Conservation (phyloP, 2,888 invertebrate genomes). For the Aethes cnicana region DNA sequence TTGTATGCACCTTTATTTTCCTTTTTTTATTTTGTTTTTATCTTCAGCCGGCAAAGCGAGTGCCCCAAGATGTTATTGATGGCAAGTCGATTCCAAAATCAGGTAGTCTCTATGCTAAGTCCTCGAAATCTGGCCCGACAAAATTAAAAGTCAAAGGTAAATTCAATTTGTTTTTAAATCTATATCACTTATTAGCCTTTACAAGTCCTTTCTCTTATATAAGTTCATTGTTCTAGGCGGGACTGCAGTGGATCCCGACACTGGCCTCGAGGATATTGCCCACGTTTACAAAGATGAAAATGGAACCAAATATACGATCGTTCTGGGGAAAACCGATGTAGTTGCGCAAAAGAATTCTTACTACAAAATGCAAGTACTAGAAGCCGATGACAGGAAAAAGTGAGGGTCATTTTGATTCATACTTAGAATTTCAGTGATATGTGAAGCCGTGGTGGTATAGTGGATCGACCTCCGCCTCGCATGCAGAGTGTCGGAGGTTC, state of each 20-base stretch:
- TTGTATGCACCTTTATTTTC: not conserved
- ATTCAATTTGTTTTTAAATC: not conserved
- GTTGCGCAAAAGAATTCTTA: constrained; percentile 94
- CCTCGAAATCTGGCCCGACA: constrained; percentile 59
- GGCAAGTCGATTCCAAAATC: constrained; percentile 81
- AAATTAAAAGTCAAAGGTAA: constrained; percentile 75
- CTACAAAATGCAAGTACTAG: constrained; percentile 96
- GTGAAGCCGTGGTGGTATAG: too few species aligned
- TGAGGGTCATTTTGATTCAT: constrained; percentile 68
- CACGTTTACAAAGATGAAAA: constrained; percentile 87
- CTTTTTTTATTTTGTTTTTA: constrained; percentile 30
- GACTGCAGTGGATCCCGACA: constrained; percentile 96
- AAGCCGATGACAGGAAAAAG: constrained; percentile 85
- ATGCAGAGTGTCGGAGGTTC: too few species aligned
- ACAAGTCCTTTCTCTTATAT: not conserved
- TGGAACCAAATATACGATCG: constrained; percentile 87
- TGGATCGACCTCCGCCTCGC: too few species aligned
- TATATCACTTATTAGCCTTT: constrained; percentile 7
- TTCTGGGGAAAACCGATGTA: constrained; percentile 93
- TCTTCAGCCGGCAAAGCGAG: constrained; percentile 67
- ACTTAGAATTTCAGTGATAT: too few species aligned
- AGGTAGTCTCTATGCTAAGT: constrained; percentile 82
- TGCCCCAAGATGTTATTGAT: constrained; percentile 80
- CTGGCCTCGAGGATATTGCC: constrained; percentile 88
- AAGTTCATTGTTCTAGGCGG: constrained; percentile 87